Evolutionary conservation across 2,888 invertebrate species (phyloP).

Genomic region (Sicus ferrugineus): DNA sequence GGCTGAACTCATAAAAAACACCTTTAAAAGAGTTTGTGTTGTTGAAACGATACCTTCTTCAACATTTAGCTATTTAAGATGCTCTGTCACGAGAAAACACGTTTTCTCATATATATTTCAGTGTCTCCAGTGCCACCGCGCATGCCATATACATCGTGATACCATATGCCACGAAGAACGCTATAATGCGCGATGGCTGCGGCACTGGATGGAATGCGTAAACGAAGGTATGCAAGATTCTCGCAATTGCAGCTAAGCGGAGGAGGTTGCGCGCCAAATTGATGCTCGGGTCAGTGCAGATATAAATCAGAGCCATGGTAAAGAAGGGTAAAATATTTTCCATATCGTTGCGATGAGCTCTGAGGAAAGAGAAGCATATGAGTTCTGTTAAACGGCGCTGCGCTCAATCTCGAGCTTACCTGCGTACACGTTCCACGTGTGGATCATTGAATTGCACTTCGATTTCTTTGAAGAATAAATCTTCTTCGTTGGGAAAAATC

Average conservation of each 20-base stretch:
- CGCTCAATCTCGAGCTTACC: constrained; percentile 50
- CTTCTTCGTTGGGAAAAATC: constrained; percentile 66
- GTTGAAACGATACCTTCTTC: background rate
- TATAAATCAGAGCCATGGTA: constrained; percentile 67
- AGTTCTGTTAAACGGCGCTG: background rate
- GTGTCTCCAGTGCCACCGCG: too few relatives aligned
- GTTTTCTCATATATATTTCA: background rate
- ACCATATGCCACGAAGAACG: constrained; percentile 62
- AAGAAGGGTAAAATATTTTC: constrained; percentile 73
- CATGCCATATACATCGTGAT: constrained; percentile 67
- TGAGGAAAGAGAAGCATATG: constrained; percentile 56
- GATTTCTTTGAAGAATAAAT: constrained; percentile 48
- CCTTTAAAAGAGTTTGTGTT: background rate
- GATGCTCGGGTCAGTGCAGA: constrained; percentile 67
- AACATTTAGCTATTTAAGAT: background rate
- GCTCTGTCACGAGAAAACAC: background rate
- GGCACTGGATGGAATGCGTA: constrained; percentile 70
- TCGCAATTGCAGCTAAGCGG: constrained; percentile 67
- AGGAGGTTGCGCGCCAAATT: constrained; percentile 67
- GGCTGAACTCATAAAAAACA: too few relatives aligned
- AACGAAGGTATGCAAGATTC: constrained; percentile 70
- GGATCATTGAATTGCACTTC: constrained; percentile 62
- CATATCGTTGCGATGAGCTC: constrained; percentile 74
- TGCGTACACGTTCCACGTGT: constrained; percentile 67
- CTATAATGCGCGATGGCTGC: constrained; percentile 67